A percentile compares a stretch with the other conserved stretches of the same genome.
Conservation (phyloP, 1,140 invertebrate genomes). For the Solen grandis region DNA sequence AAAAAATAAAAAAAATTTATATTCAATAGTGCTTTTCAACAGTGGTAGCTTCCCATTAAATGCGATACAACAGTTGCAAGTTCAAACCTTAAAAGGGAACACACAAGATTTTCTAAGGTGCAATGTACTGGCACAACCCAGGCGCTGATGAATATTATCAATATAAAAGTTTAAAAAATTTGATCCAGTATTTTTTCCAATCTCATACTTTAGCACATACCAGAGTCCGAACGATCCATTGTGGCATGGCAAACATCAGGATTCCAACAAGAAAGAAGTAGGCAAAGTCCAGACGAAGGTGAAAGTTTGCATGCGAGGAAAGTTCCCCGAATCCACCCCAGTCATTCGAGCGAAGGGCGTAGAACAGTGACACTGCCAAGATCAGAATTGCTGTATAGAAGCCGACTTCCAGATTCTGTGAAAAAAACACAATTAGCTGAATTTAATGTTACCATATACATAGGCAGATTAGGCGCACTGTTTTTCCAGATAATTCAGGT, state of each 20-base stretch:
- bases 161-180: neutral
- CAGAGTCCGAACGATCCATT: constrained; percentile 1
- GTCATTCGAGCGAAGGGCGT: constrained; percentile 8
- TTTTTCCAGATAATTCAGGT: no score
- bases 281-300: constrained; percentile 32
- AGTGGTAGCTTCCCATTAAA: no score
- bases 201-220: neutral
- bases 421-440: no score
- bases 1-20: no score
- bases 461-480: no score
- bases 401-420: neutral
- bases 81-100: no score
- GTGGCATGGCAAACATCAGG: constrained; percentile 8
- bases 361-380: constrained; percentile 5
- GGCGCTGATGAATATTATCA: neutral
- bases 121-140: neutral
- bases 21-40: no score
- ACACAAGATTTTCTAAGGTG: neutral
- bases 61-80: no score
- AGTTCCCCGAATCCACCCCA: constrained; percentile 39
- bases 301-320: constrained; percentile 33
- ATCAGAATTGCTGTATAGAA: constrained; percentile 11
- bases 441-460: no score
- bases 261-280: constrained; percentile 7
- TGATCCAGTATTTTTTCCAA: neutral